Base-by-base conservation (phyloP, 2,113 vertebrate genomes). In the Stegastes partitus region DNA sequence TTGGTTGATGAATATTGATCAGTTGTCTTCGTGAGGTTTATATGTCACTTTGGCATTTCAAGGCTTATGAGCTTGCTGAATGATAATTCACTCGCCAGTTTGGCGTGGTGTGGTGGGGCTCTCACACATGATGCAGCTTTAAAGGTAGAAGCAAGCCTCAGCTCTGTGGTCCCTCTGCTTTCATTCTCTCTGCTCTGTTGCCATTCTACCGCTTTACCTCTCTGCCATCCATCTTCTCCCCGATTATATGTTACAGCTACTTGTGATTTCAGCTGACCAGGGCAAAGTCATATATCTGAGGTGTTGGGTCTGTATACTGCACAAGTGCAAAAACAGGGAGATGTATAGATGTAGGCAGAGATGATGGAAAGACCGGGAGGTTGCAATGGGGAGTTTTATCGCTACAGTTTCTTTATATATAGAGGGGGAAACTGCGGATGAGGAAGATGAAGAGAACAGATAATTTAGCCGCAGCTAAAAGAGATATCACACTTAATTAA, bases 1-100 rank as follows among this genome's bases (percentile, higher is more conserved):
- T 87, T 75, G 67, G 79, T 74, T 85, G 82, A 89, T 83, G 47
- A 82, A 66, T 84, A 88, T 87, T 72, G 87, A 93, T 72, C 15
- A 3, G 54, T 22, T 64, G 50, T 79, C 74, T 74, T 37, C 37
- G 59, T 77, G 77, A 61, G 74, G 28, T 77, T 82, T 73, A 74
- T 54, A 45, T 6, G 14, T 68, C 1, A 11, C 47, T 80, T 69
- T 55, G 65, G 58, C 39, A 68, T 81, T 82, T 81, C 47, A 68
- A 66, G 70, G 83, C 63, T 82, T 50, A 71, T 68, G 62, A 82
- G 61, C 62, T 79, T 22, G 61, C 68, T 63, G 47, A 66, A 62
- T 63, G 70, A 78, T 81, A 56, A 81, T 77, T 68, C 9, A 70
- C 82, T 63, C 76, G 61, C 70, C 57, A 23, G 55, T 73, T 64